Evolutionary conservation across 1,140 invertebrate species (phyloP), one percentile per base, ranked within the genome.

Genomic region (Brachionus koreanus): DNA sequence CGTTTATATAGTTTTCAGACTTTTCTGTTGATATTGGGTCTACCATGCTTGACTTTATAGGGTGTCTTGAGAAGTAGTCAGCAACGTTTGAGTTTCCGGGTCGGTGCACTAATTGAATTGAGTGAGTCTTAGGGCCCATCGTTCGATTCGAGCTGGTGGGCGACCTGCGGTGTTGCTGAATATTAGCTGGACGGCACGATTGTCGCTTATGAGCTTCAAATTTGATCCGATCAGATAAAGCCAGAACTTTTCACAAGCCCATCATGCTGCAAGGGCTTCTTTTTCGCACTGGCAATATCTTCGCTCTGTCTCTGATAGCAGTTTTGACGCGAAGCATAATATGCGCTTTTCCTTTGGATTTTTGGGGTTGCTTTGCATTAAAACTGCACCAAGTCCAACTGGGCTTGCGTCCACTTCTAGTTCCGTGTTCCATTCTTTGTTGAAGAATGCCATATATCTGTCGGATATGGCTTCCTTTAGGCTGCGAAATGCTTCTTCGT

Each of bases 301-400:
- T 61, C 39, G 69, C 81, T 88, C 86, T 5, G 85, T 29, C 12
- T 39, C 19, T 46, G 19, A 12, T 9, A 82, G 35, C 10, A 29
- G 61, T 46, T 35, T 35, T 1, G 85, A 86, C 5, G 85, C 86
- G 90, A 12, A 86, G 29, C 57, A 63, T n/a, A 63, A 23, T 63
- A 63, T 63, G 19, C 13, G 19, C 25, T 19, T 23, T 89, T 33
- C 33, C 25, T 3, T 52, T 69, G 35, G 67, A 35, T 39, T 39
- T n/a, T 25, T 19, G 35, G 69, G 69, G 19, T 67, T 23, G 1
- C 75, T 76, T 74, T 90, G 89, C 23, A 84, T 83, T 10, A 91
- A 35, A 1, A 91, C 88, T 1, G 88, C 89, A 16, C 89, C 88
- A 4, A 90, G 25, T 1, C 88, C 89, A 67, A 84, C 84, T 4